phyloP scores from a whole-genome alignment of 1,140 invertebrate genomes.

The Phymorhynchus buccinoides region DNA sequence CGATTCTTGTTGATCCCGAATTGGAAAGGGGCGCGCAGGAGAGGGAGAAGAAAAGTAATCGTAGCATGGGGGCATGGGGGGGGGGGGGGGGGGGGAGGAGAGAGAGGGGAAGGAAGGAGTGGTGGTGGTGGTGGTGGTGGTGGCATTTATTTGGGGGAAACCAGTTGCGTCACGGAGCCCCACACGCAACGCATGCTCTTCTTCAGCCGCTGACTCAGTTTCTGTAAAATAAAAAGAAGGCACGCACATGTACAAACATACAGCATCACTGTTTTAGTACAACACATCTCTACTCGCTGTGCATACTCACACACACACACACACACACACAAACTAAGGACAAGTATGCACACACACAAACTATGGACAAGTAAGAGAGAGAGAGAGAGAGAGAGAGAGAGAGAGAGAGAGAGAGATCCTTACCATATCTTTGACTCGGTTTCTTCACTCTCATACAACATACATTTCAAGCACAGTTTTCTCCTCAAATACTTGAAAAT shows the following conservation, averaged over 20 bases:
- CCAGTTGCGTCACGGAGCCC: constrained; percentile 52
- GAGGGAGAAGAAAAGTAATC: background rate
- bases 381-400: too few species aligned
- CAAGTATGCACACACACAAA: too few species aligned
- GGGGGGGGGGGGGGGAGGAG: background rate
- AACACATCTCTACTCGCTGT: background rate
- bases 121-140: background rate
- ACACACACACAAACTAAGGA: too few species aligned
- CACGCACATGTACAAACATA: background rate
- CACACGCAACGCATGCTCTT: constrained; percentile 53
- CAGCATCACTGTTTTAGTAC: too few species aligned
- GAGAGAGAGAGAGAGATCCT: too few species aligned
- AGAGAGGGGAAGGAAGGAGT: background rate
- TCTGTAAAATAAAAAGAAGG: constrained; percentile 40
- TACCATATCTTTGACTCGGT: too few species aligned
- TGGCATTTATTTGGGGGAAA: constrained; percentile 48
- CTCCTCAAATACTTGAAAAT: too few species aligned
- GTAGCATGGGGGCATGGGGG: background rate
- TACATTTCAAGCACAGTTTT: too few species aligned
- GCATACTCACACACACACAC: too few species aligned
- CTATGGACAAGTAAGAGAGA: too few species aligned
- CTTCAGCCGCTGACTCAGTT: constrained; percentile 50
- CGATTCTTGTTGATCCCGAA: constrained; percentile 12
- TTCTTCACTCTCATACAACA: too few species aligned
- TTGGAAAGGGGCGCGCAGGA: background rate